These are phyloP conservation scores for Anabacerthia variegaticeps DNA, from an alignment of 2,797 vertebrate species.

Conservation along the genomic window DNA sequence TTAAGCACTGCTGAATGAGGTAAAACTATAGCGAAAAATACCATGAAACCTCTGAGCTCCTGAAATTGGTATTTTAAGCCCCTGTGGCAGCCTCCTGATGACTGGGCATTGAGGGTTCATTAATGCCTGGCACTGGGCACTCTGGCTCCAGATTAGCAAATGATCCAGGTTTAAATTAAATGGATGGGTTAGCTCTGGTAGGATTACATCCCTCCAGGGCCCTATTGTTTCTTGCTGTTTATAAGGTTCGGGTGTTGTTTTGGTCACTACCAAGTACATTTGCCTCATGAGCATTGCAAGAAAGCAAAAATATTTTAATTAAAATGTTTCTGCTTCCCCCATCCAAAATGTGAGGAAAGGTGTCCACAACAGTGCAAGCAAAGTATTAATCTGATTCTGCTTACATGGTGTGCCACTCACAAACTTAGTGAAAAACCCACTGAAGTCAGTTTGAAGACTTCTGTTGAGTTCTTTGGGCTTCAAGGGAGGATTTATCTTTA, in stretches of 20 bases:
- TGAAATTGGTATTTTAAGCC: conserved; percentile 13
- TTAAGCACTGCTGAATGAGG: conserved; percentile 39
- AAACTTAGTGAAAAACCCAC: conserved; percentile 5
- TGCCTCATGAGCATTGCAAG: not conserved
- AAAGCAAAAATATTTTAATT: not conserved
- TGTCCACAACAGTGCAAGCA: not conserved
- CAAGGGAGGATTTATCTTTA: conserved; percentile 18
- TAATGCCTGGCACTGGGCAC: not conserved
- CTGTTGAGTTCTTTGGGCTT: not conserved
- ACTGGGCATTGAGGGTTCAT: not conserved
- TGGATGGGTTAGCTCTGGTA: not conserved
- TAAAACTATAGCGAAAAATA: conserved; percentile 5
- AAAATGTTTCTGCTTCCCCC: not conserved
- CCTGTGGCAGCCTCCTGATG: not conserved
- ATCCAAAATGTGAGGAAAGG: not conserved
- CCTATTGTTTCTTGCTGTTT: not conserved
- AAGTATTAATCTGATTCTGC: not conserved
- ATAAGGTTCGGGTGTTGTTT: not conserved
- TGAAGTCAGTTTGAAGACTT: conserved; percentile 14
- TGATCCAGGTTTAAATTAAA: conserved; percentile 2
- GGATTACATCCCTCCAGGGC: not conserved
- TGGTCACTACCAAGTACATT: not conserved
- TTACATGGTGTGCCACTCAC: not conserved
- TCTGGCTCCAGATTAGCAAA: not conserved
- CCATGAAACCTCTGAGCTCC: conserved; percentile 18